Conservation (phyloP, 2,113 vertebrate species). For the Puma concolor region DNA sequence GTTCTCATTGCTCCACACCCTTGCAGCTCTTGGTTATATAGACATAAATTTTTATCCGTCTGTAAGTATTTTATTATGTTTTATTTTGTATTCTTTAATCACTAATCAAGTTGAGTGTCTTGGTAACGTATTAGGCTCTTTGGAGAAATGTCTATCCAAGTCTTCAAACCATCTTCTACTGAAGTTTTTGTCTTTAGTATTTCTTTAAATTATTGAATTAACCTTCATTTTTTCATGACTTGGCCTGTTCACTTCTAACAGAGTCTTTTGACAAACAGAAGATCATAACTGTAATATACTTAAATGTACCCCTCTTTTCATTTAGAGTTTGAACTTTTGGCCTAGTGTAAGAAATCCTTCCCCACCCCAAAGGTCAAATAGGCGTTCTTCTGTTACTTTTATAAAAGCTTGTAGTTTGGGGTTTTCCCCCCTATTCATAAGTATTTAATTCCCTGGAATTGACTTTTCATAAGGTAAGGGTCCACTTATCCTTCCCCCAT, state of each 20-base stretch:
- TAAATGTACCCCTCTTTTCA: not conserved
- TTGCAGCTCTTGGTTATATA: not conserved
- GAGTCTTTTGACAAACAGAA: not conserved
- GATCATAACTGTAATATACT: not conserved
- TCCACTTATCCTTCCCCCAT: not conserved
- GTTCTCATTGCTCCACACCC: not conserved
- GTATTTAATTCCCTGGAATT: not conserved
- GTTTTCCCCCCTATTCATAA: not conserved
- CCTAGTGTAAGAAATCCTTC: not conserved
- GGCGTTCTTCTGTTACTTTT: not conserved
- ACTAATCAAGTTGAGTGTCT: not conserved
- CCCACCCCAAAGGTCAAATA: not conserved
- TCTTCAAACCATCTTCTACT: not conserved
- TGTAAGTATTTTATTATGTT: not conserved
- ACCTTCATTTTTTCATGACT: not conserved
- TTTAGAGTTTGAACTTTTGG: constrained; percentile 9
- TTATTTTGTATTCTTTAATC: constrained; percentile 11
- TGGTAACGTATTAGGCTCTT: not conserved
- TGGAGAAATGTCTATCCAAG: not conserved
- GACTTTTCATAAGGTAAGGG: not conserved
- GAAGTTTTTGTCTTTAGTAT: not conserved
- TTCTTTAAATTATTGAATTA: not conserved
- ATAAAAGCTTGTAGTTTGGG: not conserved
- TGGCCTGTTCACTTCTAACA: not conserved
- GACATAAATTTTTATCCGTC: not conserved